Conservation (phyloP, 2,797 vertebrate species). For the Gallinago nigripennis region DNA sequence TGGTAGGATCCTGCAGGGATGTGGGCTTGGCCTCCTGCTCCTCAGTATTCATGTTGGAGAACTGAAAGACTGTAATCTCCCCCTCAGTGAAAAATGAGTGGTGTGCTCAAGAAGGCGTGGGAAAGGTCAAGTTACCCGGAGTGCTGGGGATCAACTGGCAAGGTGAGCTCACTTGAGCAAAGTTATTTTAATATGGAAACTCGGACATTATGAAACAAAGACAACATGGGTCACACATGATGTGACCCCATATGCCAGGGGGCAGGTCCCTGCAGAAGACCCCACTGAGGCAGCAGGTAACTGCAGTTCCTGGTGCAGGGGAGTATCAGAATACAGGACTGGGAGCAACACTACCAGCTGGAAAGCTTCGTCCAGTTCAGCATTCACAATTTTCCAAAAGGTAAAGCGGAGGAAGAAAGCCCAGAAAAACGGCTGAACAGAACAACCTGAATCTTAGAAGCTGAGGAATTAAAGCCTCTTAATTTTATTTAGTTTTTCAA, state of each 20-base stretch:
- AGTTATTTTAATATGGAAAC: background rate
- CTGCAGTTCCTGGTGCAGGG: background rate
- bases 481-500: background rate
- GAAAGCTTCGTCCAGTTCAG: background rate
- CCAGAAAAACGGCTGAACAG: background rate
- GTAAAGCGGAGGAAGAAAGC: background rate
- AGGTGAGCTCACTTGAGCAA: background rate
- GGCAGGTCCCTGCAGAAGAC: background rate
- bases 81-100: background rate
- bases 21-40: background rate
- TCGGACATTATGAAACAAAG: background rate
- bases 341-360: background rate
- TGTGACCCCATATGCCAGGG: background rate
- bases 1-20: background rate
- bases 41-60: background rate
- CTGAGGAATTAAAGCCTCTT: background rate
- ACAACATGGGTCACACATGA: background rate
- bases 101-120: background rate
- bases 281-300: background rate
- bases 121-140: background rate
- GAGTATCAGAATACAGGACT: background rate
- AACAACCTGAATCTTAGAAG: background rate
- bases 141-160: background rate
- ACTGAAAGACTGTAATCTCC: background rate
- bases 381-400: background rate